phyloP scores from a whole-genome alignment of 2,113 vertebrate genomes.

The Rhabdomys dilectus region DNA sequence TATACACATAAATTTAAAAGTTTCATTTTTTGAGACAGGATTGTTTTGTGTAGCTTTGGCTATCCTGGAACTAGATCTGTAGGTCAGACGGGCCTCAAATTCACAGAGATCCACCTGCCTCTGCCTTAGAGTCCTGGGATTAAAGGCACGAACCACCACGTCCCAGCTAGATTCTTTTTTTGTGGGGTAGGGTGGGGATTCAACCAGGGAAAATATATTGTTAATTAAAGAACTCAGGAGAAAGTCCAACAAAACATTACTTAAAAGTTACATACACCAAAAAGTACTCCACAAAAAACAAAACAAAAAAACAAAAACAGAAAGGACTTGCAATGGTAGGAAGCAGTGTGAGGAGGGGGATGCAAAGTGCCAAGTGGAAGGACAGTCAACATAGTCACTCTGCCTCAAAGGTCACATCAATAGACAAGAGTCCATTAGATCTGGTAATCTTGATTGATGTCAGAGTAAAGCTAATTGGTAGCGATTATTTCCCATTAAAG shows the following conservation, averaged over 20 bases:
- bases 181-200: not conserved
- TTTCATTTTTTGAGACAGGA: not conserved
- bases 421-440: constrained; percentile 66
- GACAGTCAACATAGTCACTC: constrained; percentile 64
- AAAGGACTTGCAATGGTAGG: constrained; percentile 61
- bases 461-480: constrained; percentile 73
- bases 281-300: constrained; percentile 62
- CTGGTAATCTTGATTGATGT: constrained; percentile 71
- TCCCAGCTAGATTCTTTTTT: too few species aligned
- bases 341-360: constrained; percentile 65
- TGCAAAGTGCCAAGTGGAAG: constrained; percentile 69
- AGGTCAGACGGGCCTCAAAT: too few species aligned
- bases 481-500: constrained; percentile 65
- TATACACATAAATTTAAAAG: not conserved
- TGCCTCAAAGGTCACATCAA: constrained; percentile 66
- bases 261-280: constrained; percentile 67
- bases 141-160: not conserved
- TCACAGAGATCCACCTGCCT: too few species aligned
- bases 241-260: constrained; percentile 62
- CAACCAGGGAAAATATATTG: constrained; percentile 55
- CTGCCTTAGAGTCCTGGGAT: not conserved
- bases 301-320: not conserved
- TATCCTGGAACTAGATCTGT: too few species aligned
- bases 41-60: too few species aligned
- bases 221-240: constrained; percentile 54